Evolutionary conservation across 2,797 vertebrate species (phyloP).

Genomic region (Lutjanus campechanus): DNA sequence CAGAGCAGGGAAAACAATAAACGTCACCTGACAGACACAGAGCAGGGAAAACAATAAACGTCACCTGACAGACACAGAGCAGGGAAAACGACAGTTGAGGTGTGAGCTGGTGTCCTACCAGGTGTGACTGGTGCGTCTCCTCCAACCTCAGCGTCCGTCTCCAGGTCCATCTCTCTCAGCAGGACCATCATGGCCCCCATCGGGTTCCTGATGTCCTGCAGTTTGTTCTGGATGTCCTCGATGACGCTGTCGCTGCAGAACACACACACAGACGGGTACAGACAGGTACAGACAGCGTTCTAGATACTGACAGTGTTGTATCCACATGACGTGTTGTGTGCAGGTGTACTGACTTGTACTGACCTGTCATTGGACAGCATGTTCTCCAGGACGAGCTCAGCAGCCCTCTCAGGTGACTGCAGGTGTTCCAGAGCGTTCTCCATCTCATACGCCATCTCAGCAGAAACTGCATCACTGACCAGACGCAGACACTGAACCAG

Average conservation of each 20-base stretch:
- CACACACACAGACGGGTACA: neutral
- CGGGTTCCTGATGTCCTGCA: conserved; percentile 93
- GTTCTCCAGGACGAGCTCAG: conserved; percentile 92
- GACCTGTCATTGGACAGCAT: conserved; percentile 92
- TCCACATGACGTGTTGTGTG: neutral
- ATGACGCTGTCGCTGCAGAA: conserved; percentile 87
- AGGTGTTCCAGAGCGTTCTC: conserved; percentile 92
- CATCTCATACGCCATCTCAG: conserved; percentile 92
- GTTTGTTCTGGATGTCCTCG: conserved; percentile 92
- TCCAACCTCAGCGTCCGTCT: conserved; percentile 88
- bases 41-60: neutral
- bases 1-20: too few relatives aligned
- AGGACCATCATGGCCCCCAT: conserved; percentile 88
- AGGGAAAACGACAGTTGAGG: neutral
- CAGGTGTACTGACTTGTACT: conserved; percentile 83
- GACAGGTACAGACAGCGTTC: too few relatives aligned
- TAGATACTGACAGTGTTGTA: neutral
- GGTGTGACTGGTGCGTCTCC: conserved; percentile 36
- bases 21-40: conserved; percentile 76
- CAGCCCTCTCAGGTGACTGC: conserved; percentile 92
- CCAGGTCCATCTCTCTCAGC: conserved; percentile 94
- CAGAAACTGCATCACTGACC: conserved; percentile 89
- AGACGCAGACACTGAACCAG: conserved; percentile 93
- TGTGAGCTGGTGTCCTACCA: conserved; percentile 48
- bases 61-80: neutral